Evolutionary conservation across 2,113 vertebrate species (phyloP).

Genomic region (Myodes glareolus): DNA sequence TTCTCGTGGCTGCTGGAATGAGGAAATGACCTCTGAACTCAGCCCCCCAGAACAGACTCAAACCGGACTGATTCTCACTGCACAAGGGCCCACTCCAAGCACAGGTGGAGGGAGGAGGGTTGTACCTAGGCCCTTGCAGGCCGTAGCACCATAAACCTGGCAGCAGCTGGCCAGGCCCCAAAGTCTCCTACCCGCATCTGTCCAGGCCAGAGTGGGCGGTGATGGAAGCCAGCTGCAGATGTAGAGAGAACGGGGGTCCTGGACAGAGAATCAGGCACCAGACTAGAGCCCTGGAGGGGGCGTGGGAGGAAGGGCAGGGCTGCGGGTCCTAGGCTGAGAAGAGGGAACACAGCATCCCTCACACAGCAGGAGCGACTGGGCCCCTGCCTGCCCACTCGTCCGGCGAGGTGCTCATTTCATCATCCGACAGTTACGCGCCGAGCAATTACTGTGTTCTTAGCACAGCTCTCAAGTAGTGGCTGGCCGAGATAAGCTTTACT

Average conservation of each 20-base stretch:
- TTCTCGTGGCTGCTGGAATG: not conserved
- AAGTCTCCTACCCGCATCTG: not conserved
- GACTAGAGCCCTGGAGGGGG: not conserved
- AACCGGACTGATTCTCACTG: not conserved
- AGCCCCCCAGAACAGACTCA: conserved; percentile 5
- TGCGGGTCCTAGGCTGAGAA: not conserved
- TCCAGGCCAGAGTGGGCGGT: conserved; percentile 45
- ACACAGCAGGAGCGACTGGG: not conserved
- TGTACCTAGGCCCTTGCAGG: conserved; percentile 7
- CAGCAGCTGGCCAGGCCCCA: conserved; percentile 27
- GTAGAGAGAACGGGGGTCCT: not conserved
- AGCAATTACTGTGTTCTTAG: not conserved
- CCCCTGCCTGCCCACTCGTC: not conserved
- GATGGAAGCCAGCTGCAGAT: conserved; percentile 3
- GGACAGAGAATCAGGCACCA: not conserved
- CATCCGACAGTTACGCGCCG: rapidly evolving
- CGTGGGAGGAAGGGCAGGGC: not conserved
- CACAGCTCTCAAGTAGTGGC: not conserved
- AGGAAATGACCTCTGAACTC: conserved; percentile 37
- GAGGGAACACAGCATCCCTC: not conserved
- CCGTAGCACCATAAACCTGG: conserved; percentile 75
- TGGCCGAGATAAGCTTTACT: not conserved
- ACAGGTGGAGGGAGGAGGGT: not conserved
- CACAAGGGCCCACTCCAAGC: not conserved
- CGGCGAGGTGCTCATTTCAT: not conserved